Base-by-base conservation (phyloP, 1,140 invertebrate species). In the Leptinotarsa undecemlineata region DNA sequence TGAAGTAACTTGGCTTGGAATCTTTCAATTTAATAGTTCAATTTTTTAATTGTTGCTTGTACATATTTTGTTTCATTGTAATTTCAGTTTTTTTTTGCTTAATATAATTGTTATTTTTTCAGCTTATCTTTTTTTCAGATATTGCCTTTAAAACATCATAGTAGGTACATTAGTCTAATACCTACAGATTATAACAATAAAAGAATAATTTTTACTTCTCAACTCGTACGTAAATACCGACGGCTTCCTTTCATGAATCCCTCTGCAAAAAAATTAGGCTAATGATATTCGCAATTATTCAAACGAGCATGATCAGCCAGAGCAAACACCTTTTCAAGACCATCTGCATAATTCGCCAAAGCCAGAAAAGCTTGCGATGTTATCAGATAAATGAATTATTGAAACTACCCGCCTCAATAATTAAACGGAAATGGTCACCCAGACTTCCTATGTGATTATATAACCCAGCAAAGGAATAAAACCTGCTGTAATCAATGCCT, bases 381-480 rank as follows among this genome's bases (percentile, higher is more conserved):
- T 72, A 72, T 72, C 71, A 26, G n/a, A 26, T 48, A 72, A 71
- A 72, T 61, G 61, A 72, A 72, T 64, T 60, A 72, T 72, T 51
- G 60, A 64, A 64, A 61, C 51, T 72, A 64, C 71, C 71, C 71
- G 71, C 57, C 71, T 23, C 60, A 60, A 72, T 72, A 72, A 72
- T 72, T 72, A 72, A 72, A 64, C 71, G 71, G 71, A 72, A 72
- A 72, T 72, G 71, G 61, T 60, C 57, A 64, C 71, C 71, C 71
- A 61, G 60, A 72, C 71, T 72, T 72, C 71, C 71, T 72, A 72
- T 61, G 61, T 61, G 71, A 72, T 72, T 72, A 72, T 61, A 71
- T 47, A 61, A 72, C 63, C 57, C 14, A 20, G 62, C 33, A 21
- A 33, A 60, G 51, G 48, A 69, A 51, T 71, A 48, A 47, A 64